Conservation (phyloP, 2,113 vertebrate species). For the Elaphurus davidianus region DNA sequence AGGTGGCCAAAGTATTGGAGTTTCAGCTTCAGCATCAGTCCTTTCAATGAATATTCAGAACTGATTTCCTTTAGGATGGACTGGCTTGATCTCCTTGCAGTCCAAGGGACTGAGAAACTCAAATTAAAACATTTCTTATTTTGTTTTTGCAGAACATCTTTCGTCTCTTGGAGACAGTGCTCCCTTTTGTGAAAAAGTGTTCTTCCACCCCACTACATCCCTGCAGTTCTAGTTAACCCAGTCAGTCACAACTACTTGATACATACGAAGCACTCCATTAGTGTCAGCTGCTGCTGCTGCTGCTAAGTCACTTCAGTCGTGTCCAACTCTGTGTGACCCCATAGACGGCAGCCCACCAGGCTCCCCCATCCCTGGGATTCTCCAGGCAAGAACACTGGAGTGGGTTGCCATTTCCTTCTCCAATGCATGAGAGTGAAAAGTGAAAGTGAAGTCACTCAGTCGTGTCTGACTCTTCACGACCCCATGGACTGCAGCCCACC, state of each 20-base stretch:
- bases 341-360: background rate
- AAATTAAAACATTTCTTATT: slow-evolving; percentile 11
- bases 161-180: background rate
- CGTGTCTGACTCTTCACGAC: accelerated
- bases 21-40: background rate
- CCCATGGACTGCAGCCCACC: background rate
- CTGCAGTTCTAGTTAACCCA: background rate
- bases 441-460: background rate
- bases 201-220: background rate
- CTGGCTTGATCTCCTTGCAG: background rate
- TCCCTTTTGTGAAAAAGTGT: background rate
- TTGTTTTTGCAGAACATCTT: background rate
- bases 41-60: background rate
- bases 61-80: background rate
- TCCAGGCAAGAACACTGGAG: background rate
- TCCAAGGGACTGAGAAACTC: background rate
- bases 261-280: background rate
- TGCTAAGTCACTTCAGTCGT: accelerated
- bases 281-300: background rate
- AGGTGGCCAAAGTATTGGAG: background rate
- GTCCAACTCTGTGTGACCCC: background rate
- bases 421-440: background rate
- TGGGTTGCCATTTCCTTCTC: background rate
- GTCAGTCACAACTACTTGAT: background rate
- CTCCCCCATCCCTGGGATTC: background rate